Evolutionary conservation across 1,140 invertebrate species (phyloP), one percentile per base, ranked within the genome.

Genomic region (Melanaphis sacchari): DNA sequence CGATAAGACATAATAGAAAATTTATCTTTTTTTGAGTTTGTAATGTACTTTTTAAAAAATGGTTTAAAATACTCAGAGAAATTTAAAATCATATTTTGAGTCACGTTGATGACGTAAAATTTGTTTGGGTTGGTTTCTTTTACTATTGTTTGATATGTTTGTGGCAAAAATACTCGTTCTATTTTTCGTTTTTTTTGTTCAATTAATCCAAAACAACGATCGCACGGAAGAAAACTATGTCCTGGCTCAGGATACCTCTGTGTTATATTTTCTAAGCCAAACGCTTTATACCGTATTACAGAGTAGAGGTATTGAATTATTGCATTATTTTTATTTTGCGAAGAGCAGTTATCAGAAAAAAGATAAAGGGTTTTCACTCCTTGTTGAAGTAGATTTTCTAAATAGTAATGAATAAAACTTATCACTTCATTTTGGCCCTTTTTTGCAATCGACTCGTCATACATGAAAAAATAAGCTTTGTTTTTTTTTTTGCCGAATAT

Each of bases 381-480:
- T 46, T 31, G 40, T 6, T 31, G 7, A 18, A 87, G 21, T 46
- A 87, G 5, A 87, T 87, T 43, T 87, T 87, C 3, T 0, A 87
- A 87, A 22, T 87, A 87, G n/a, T 43, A 87, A n/a, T 87, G 84
- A 31, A 85, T 4, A 18, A 43, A 87, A 7, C 84, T 87, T 43
- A 87, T 87, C 26, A 46, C 84, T 87, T 87, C 41, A 18, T 87
- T 87, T 24, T 87, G 84, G 9, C 41, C 26, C 22, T 87, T 87
- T 24, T 24, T 87, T 7, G 26, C 84, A 24, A 87, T 26, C 1
- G 41, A 43, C 46, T 87, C 84, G 4, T 87, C 41, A 46, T 87
- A 87, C 40, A 87, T 87, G 26, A 84, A 84, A 26, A 84, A 84
- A 84, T 84, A n/a, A n/a, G n/a, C n/a, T n/a, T n/a, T n/a, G n/a